Base-by-base conservation (phyloP, 2,888 invertebrate species). In the Agrotis ipsilon region DNA sequence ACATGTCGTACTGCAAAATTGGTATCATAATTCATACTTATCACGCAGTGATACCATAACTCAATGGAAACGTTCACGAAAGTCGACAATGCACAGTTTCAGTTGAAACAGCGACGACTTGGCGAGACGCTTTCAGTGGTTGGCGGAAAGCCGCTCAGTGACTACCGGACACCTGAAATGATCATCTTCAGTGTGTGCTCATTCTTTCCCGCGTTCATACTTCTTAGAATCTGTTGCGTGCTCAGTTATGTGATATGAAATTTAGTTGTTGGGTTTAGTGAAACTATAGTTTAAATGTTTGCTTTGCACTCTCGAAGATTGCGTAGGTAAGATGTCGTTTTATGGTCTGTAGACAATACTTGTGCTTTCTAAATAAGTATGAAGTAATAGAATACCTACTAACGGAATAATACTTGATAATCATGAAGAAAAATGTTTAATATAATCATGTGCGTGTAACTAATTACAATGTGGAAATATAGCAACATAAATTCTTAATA, bases 231-330 rank as follows among this genome's bases (percentile, higher is more conserved):
- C 78, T 85, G 86, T 86, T 88, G 84, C 84, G 80, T 87, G 72
- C 81, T 83, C 77, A 70, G 84, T 82, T 86, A 84, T 84, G 87
- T 89, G 88, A 90, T 89, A 88, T 87, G 85, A 86, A 86, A 75
- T 87, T 86, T 86, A 80, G 87, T 87, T 90, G 88, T 89, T 89
- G 82, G 87, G 84, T 87, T 88, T 89, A 92, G 92, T 92, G 91
- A 91, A 91, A 92, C 86, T 87, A 82, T 85, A 86, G 89, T 89
- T 86, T 90, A 91, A 92, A 96, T 96, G 96, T 95, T 95, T 92
- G 88, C 92, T 89, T 90, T 93, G 86, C 92, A 92, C 88, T 93
- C 94, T 69, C 89, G 89, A 73, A 88, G 93, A 84, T 90, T 95
- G 88, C 94, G 95, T 89, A 93, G 95, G 96, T 95, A 91, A 91